phyloP scores from a whole-genome alignment of 2,888 invertebrate species.

The Polylopha cassiicola region DNA sequence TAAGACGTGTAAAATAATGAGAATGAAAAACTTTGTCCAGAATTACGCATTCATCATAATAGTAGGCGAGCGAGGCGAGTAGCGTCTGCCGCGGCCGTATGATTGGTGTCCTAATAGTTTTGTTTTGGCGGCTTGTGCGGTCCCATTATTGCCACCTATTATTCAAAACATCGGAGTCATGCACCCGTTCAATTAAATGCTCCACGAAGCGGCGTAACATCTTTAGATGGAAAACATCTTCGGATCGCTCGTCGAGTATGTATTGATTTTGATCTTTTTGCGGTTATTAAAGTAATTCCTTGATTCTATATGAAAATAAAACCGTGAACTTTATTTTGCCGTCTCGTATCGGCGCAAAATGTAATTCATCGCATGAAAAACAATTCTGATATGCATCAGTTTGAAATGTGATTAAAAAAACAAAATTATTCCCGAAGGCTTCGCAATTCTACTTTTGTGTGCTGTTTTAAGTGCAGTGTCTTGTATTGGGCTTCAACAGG shows the following conservation, averaged over 20 bases:
- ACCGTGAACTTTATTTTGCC: slow-evolving; percentile 62
- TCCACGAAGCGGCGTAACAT: slow-evolving; percentile 53
- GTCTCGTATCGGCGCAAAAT: slow-evolving; percentile 49
- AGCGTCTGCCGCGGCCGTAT: slow-evolving; percentile 1
- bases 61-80: neutral
- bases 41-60: slow-evolving; percentile 4
- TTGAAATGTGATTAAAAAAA: slow-evolving; percentile 59
- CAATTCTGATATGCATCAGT: slow-evolving; percentile 66
- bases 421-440: slow-evolving; percentile 49
- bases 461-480: slow-evolving; percentile 63
- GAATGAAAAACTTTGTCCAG: neutral
- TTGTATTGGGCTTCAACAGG: slow-evolving; percentile 53
- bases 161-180: slow-evolving; percentile 66
- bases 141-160: slow-evolving; percentile 51
- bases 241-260: slow-evolving; percentile 50
- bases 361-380: slow-evolving; percentile 64
- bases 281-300: slow-evolving; percentile 67
- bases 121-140: slow-evolving; percentile 52
- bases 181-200: slow-evolving; percentile 64
- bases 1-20: slow-evolving; percentile 4
- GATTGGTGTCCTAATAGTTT: slow-evolving; percentile 28
- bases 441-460: slow-evolving; percentile 50
- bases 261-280: slow-evolving; percentile 54
- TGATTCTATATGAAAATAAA: slow-evolving; percentile 53
- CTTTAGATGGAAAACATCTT: slow-evolving; percentile 49